Evolutionary conservation across 2,113 vertebrate species (phyloP).

Genomic region (Trochalopteron elliotii): DNA sequence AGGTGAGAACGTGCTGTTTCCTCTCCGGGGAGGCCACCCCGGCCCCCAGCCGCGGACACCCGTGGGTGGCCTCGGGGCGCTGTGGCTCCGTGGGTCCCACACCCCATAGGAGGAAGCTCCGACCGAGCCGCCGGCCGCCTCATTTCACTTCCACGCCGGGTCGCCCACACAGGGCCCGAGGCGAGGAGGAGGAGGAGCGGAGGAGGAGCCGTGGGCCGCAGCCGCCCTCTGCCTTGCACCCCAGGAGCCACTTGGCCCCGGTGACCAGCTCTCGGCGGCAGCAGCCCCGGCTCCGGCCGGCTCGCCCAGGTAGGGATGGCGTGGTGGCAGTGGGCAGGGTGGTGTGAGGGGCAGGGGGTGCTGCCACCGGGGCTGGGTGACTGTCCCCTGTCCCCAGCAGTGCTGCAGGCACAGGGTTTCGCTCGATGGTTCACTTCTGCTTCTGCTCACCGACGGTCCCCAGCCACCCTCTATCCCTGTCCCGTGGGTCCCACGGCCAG

Average conservation of each 20-base stretch:
- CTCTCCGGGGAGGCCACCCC: background rate
- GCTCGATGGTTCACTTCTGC: background rate
- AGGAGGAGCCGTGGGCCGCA: constrained; percentile 54
- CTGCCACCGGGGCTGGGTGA: background rate
- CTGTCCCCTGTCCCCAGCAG: background rate
- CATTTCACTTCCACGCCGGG: constrained; percentile 42
- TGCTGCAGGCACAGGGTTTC: background rate
- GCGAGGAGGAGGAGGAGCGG: constrained; percentile 30
- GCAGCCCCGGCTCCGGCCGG: background rate
- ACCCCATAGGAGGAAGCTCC: background rate
- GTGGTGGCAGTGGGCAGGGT: background rate
- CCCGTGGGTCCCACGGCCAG: background rate
- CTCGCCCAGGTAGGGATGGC: constrained; percentile 18
- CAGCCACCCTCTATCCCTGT: accelerated
- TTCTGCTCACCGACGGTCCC: background rate
- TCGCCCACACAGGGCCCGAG: constrained; percentile 24
- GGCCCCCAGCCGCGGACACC: background rate
- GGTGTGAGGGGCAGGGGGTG: background rate
- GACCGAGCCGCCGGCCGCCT: background rate
- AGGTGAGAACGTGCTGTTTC: background rate
- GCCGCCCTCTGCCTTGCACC: background rate
- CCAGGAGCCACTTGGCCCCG: constrained; percentile 47
- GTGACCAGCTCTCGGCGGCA: constrained; percentile 2
- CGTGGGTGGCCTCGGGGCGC: background rate
- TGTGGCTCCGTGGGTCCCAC: accelerated